phyloP scores from a whole-genome alignment of 2,888 invertebrate species.

The Toxonevra muliebris region DNA sequence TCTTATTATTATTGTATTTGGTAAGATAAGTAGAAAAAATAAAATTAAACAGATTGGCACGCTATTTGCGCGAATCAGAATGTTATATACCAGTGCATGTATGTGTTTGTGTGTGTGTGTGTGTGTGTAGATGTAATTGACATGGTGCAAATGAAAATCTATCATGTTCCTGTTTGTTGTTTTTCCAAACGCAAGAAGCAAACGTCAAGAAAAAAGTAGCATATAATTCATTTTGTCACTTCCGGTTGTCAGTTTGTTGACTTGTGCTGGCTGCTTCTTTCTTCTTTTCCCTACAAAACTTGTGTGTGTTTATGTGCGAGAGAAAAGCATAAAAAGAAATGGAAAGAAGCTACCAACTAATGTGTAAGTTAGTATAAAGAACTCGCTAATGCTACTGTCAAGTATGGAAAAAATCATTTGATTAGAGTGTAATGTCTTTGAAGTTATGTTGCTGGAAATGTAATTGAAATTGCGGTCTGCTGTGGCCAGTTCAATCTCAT shows the following conservation, averaged over 20 bases:
- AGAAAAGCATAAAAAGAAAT: too few species aligned
- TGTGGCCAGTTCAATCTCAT: too few species aligned
- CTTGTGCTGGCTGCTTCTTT: slow-evolving; percentile 17
- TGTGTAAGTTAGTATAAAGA: too few species aligned
- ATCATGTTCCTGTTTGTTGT: neutral
- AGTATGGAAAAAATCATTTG: too few species aligned
- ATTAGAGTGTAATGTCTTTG: too few species aligned
- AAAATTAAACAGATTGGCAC: neutral
- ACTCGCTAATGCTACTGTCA: too few species aligned
- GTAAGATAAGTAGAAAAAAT: neutral
- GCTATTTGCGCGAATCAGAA: neutral
- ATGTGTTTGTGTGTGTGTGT: neutral
- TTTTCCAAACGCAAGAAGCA: neutral
- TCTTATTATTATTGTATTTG: too few species aligned
- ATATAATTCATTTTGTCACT: slow-evolving; percentile 31
- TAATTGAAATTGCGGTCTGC: too few species aligned
- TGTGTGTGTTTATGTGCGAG: too few species aligned
- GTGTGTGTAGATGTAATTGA: neutral
- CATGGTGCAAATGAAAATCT: neutral
- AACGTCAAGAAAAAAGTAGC: too few species aligned
- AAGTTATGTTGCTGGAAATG: too few species aligned
- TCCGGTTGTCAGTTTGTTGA: slow-evolving; percentile 29
- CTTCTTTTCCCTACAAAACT: slow-evolving; percentile 2
- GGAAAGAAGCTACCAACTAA: too few species aligned
- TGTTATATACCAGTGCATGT: neutral